Percentiles rank a stretch among this genome's conserved stretches.
phyloP scores from a whole-genome alignment of 1,140 invertebrate genomes.

The Leptinotarsa defecta region DNA sequence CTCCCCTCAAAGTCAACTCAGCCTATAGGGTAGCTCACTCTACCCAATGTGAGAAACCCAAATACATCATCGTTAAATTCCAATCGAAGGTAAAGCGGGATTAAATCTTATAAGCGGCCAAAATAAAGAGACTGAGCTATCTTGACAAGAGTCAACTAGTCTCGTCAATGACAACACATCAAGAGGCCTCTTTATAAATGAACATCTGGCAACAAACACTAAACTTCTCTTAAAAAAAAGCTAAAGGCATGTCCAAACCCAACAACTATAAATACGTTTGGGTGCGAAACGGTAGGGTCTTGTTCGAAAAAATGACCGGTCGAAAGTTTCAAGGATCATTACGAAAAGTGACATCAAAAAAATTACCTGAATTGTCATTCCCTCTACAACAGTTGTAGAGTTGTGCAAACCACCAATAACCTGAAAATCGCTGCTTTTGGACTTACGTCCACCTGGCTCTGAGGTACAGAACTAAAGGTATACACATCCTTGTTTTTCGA shows the following conservation, averaged over 20 bases:
- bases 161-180: neutral
- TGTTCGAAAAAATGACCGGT: neutral
- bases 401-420: no score
- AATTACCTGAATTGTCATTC: neutral
- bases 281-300: neutral
- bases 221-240: neutral
- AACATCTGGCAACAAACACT: neutral
- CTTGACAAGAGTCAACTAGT: neutral
- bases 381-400: no score
- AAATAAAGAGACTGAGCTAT: slow-evolving; percentile 5
- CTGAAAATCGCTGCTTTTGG: no score
- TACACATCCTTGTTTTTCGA: neutral
- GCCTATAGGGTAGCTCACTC: slow-evolving; percentile 4
- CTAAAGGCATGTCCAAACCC: no score
- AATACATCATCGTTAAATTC: slow-evolving; percentile 8
- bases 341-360: neutral
- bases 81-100: slow-evolving; percentile 11
- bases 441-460: no score
- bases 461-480: no score
- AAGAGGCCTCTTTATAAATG: neutral
- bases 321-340: neutral
- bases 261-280: neutral
- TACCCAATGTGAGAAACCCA: neutral
- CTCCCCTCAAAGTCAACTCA: neutral
- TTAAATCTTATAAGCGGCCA: slow-evolving; percentile 7